phyloP scores from a whole-genome alignment of 35 echinoderm and acorn worm species.

The Nesometra sesokonis region DNA sequence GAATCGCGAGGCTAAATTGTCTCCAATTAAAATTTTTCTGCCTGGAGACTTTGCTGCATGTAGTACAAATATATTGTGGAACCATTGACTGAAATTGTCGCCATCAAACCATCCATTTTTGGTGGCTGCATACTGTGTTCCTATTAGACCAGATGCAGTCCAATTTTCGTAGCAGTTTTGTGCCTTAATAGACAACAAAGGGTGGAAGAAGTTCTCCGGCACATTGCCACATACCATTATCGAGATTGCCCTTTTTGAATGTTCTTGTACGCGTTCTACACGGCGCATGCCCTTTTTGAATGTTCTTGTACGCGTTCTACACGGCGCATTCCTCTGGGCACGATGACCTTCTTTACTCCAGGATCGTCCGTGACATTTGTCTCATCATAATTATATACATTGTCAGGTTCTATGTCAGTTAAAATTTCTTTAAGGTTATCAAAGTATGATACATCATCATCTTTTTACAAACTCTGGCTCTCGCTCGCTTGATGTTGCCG shows the following conservation, averaged over 20 bases:
- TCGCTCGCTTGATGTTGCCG: conserved; percentile 10
- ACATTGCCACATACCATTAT: too few relatives aligned
- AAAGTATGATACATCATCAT: conserved; percentile 1
- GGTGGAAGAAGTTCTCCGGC: too few relatives aligned
- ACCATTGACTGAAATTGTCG: conserved; percentile 1
- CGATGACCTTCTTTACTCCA: background rate
- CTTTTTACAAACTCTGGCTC: background rate
- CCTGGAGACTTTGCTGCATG: background rate
- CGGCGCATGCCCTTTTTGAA: too few relatives aligned
- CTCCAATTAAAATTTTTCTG: conserved; percentile 9
- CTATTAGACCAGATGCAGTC: background rate
- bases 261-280: too few relatives aligned
- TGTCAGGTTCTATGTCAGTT: background rate
- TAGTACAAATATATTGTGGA: conserved; percentile 17
- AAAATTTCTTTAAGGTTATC: conserved; percentile 10
- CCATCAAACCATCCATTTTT: conserved; percentile 12
- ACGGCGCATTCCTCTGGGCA: background rate
- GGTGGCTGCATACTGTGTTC: conserved; percentile 19
- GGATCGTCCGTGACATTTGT: conserved; percentile 24
- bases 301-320: too few relatives aligned
- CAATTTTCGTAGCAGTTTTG: too few relatives aligned
- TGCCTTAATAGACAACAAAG: too few relatives aligned
- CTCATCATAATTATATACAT: conserved; percentile 19
- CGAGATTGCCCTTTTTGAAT: too few relatives aligned
- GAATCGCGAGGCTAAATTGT: conserved; percentile 19